phyloP scores from a whole-genome alignment of 2,888 invertebrate genomes.

The Meteorus colon region DNA sequence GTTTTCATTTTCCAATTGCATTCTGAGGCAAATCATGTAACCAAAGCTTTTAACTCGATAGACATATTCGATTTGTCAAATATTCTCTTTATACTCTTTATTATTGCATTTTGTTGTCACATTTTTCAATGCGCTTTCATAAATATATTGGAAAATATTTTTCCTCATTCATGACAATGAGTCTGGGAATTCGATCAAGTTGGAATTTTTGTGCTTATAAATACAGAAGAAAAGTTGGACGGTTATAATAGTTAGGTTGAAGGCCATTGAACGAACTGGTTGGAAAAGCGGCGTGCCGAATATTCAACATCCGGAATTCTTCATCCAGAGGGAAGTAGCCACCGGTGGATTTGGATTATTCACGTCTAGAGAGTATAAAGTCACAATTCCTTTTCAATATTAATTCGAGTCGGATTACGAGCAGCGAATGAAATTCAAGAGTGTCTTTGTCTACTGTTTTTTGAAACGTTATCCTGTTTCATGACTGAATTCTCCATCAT shows the following conservation, averaged over 20 bases:
- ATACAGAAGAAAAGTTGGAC: neutral
- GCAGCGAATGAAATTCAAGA: neutral
- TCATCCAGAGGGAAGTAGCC: slow-evolving; percentile 29
- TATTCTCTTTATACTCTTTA: neutral
- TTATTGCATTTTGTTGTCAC: neutral
- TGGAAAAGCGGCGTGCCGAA: slow-evolving; percentile 22
- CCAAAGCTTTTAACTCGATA: neutral
- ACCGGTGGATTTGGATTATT: slow-evolving; percentile 28
- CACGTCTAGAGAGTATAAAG: slow-evolving; percentile 5
- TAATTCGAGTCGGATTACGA: neutral
- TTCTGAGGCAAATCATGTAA: neutral
- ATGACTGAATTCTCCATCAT: neutral
- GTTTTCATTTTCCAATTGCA: slow-evolving; percentile 6
- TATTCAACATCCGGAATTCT: slow-evolving; percentile 37
- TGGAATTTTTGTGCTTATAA: neutral
- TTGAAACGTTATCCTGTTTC: neutral
- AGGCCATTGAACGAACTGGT: slow-evolving; percentile 37
- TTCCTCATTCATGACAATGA: neutral
- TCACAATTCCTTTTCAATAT: neutral
- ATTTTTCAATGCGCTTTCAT: neutral
- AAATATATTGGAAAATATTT: neutral
- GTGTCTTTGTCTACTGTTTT: neutral
- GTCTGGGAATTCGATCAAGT: neutral
- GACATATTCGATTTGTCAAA: no score
- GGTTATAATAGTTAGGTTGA: slow-evolving; percentile 9